Conservation (phyloP, 2,888 invertebrate genomes). For the Tachina grossa region DNA sequence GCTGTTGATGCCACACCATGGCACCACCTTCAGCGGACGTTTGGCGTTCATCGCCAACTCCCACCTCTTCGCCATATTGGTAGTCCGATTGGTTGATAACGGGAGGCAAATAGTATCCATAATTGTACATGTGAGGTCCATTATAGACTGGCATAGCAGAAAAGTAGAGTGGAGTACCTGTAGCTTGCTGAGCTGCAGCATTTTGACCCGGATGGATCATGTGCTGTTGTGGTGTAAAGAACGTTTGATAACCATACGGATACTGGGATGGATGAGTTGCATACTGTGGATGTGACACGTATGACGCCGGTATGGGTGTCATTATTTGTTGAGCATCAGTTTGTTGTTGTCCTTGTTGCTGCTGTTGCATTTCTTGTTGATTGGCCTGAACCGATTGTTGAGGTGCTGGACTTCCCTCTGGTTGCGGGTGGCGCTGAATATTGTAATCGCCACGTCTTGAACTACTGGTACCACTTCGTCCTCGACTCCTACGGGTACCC, state of each 20-base stretch:
- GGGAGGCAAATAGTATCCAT: constrained; percentile 75
- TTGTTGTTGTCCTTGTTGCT: constrained; percentile 73
- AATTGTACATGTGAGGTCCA: constrained; percentile 76
- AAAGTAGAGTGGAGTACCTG: constrained; percentile 79
- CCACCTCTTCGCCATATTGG: constrained; percentile 78
- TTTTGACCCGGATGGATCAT: constrained; percentile 78
- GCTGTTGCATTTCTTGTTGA: constrained; percentile 70
- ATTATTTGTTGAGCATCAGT: constrained; percentile 74
- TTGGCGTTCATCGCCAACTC: constrained; percentile 76
- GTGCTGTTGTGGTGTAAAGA: constrained; percentile 77
- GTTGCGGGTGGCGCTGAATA: constrained; percentile 76
- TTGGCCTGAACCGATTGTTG: constrained; percentile 68
- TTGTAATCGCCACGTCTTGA: constrained; percentile 79
- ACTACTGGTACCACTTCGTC: constrained; percentile 77
- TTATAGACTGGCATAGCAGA: constrained; percentile 78
- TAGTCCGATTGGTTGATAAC: constrained; percentile 79
- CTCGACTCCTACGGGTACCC: constrained; percentile 77
- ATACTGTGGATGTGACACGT: constrained; percentile 76
- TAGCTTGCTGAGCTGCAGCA: constrained; percentile 80
- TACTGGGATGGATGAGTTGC: constrained; percentile 73
- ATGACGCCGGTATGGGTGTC: constrained; percentile 63
- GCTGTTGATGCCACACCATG: constrained; percentile 79
- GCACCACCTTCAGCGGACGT: constrained; percentile 67
- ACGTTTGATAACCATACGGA: constrained; percentile 77
- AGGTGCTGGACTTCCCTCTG: constrained; percentile 74